These are phyloP conservation scores for Microtus pennsylvanicus DNA, from an alignment of 2,113 vertebrate species.

Conservation along the genomic window DNA sequence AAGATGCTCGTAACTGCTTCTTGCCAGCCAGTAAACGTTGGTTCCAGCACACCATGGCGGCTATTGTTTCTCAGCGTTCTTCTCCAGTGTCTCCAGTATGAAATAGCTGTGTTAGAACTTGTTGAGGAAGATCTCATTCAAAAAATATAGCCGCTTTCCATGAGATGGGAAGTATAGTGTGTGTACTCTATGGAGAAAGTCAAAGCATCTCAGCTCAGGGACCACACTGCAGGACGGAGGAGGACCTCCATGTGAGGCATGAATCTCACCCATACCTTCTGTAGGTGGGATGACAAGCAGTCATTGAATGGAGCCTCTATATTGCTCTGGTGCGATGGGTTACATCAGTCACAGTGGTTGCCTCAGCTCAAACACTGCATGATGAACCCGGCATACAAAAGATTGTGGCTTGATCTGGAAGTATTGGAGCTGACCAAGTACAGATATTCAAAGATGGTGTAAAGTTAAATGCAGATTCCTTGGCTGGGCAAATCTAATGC, in stretches of 20 bases:
- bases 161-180: neutral
- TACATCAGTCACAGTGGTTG: neutral
- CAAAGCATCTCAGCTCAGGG: neutral
- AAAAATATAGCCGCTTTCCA: neutral
- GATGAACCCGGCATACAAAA: neutral
- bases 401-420: neutral
- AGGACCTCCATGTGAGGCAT: neutral
- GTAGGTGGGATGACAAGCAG: neutral
- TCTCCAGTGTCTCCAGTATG: neutral
- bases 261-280: neutral
- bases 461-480: neutral
- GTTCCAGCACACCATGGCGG: neutral
- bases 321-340: neutral
- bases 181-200: neutral
- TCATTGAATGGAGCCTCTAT: neutral
- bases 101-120: neutral
- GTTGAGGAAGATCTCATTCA: neutral
- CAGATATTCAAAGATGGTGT: neutral
- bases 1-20: neutral
- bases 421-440: neutral
- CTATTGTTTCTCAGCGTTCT: neutral
- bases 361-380: neutral
- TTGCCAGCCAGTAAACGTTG: neutral
- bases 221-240: neutral
- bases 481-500: neutral